Evolutionary conservation across 2,113 vertebrate genomes (phyloP).

Genomic region (Melanotaenia duboulayi): DNA sequence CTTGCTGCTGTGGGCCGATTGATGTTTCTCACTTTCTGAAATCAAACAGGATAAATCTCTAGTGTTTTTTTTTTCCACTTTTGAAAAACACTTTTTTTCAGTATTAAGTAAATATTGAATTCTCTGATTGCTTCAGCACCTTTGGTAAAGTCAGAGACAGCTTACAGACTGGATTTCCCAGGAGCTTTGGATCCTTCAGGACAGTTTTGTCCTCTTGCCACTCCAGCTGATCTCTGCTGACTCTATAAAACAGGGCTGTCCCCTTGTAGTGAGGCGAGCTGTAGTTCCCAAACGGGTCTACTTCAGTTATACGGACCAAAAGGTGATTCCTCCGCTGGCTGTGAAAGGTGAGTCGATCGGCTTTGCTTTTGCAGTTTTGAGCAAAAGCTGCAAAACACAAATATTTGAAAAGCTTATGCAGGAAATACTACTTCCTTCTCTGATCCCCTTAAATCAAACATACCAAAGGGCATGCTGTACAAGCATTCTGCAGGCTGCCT

Average conservation of each 20-base stretch:
- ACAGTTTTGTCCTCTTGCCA: slow-evolving; percentile 63
- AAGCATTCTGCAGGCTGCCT: background rate
- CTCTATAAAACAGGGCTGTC: slow-evolving; percentile 81
- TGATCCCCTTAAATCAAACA: background rate
- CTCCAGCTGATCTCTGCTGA: slow-evolving; percentile 78
- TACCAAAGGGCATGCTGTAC: background rate
- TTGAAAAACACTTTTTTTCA: background rate
- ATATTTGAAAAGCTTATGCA: background rate
- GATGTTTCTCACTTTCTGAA: slow-evolving; percentile 82
- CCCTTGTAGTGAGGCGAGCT: slow-evolving; percentile 91
- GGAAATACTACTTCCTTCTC: background rate
- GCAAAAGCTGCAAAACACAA: slow-evolving; percentile 7
- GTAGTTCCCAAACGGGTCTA: slow-evolving; percentile 90
- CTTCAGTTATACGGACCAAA: slow-evolving; percentile 82
- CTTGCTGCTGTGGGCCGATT: slow-evolving; percentile 69
- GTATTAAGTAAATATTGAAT: accelerated
- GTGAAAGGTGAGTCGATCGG: slow-evolving; percentile 85
- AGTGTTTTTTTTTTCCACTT: background rate
- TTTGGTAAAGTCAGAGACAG: slow-evolving; percentile 87
- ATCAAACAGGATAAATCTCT: slow-evolving; percentile 1
- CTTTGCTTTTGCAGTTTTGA: background rate
- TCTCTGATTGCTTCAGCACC: slow-evolving; percentile 61
- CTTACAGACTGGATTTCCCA: slow-evolving; percentile 84
- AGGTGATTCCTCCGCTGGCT: slow-evolving; percentile 84
- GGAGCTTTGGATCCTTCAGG: slow-evolving; percentile 41